A percentile compares a stretch with the other conserved stretches of the same genome.
Evolutionary conservation across 2,797 vertebrate genomes (phyloP).

Genomic region (Falco berigora): DNA sequence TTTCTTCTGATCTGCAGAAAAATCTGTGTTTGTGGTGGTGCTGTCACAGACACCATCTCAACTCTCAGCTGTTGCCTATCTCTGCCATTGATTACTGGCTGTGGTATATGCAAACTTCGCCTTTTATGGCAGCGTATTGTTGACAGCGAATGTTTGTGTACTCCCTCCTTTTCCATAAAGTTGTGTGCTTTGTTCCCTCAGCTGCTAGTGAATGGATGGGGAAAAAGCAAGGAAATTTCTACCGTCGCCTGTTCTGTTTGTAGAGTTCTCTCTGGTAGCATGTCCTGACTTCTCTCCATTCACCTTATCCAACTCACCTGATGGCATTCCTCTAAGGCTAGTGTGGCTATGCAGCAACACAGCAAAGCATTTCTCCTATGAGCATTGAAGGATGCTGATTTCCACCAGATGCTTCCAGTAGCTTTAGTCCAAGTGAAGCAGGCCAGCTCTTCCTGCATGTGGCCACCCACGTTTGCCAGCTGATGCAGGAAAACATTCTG

Average conservation of each 20-base stretch:
- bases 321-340: background rate
- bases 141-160: background rate
- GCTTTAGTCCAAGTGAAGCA: background rate
- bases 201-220: background rate
- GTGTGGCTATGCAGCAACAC: background rate
- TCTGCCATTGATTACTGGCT: accelerated
- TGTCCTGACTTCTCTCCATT: background rate
- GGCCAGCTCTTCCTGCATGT: accelerated
- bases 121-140: accelerated
- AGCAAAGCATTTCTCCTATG: background rate
- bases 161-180: background rate
- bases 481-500: background rate
- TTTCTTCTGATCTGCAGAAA: background rate
- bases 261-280: background rate
- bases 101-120: too few species aligned
- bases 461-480: accelerated
- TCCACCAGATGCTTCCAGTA: background rate
- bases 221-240: background rate
- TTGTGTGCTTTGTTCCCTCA: background rate
- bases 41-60: background rate
- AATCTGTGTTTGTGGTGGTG: accelerated
- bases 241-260: background rate
- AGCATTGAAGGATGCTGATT: background rate
- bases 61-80: accelerated
- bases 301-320: background rate